Conservation (phyloP, 2,888 invertebrate species). For the Heliothis peltigera region DNA sequence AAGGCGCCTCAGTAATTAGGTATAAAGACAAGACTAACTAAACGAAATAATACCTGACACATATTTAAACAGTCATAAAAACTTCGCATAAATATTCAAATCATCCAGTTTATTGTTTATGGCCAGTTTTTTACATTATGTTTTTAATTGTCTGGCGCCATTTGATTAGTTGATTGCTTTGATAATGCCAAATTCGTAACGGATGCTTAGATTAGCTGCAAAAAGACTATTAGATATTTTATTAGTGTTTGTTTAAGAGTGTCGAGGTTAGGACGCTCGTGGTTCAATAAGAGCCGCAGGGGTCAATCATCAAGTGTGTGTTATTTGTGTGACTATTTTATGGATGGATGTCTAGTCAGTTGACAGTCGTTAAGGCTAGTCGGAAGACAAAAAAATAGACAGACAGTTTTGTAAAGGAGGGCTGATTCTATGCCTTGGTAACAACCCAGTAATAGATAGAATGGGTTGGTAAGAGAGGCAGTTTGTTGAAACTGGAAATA, state of each 20-base stretch:
- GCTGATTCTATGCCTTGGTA: too few species aligned
- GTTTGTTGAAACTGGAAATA: too few species aligned
- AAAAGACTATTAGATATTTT: conserved; percentile 15
- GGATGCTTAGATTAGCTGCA: conserved; percentile 36
- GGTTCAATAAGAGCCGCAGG: too few species aligned
- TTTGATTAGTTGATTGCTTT: conserved; percentile 63
- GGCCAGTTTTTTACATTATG: conserved; percentile 55
- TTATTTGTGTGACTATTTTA: too few species aligned
- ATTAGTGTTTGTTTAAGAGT: conserved; percentile 17
- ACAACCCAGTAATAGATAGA: too few species aligned
- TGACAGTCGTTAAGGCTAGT: too few species aligned
- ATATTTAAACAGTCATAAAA: conserved; percentile 59
- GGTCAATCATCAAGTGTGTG: too few species aligned
- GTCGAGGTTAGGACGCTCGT: not conserved
- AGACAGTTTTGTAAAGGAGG: too few species aligned
- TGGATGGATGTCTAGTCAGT: too few species aligned
- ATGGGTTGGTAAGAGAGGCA: too few species aligned
- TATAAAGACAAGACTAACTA: conserved; percentile 26
- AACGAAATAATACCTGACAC: conserved; percentile 46
- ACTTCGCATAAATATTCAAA: conserved; percentile 43
- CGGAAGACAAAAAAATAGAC: too few species aligned
- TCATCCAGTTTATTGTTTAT: conserved; percentile 51
- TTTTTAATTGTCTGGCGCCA: conserved; percentile 68
- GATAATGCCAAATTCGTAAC: conserved; percentile 42
- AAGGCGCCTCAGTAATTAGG: conserved; percentile 52